Evolutionary conservation across 2,797 vertebrate species (phyloP).

Genomic region (Chrosomus eos): DNA sequence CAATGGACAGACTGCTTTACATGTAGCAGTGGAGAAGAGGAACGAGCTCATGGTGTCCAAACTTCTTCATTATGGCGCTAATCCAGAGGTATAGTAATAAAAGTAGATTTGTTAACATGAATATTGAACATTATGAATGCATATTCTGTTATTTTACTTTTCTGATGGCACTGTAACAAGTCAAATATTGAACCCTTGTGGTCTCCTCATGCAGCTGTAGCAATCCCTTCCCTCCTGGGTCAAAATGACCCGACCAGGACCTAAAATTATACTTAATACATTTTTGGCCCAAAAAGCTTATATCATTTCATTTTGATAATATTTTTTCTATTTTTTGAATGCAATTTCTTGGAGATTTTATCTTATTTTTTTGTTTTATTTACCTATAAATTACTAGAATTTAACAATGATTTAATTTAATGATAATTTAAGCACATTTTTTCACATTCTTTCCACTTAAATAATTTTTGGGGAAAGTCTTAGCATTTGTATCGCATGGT

Average conservation of each 20-base stretch:
- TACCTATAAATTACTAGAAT: not conserved
- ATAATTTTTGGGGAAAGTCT: not conserved
- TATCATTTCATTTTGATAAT: not conserved
- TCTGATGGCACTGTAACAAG: not conserved
- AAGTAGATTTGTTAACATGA: not conserved
- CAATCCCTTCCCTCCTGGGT: not conserved
- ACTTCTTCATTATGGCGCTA: constrained; percentile 47
- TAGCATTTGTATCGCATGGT: not conserved
- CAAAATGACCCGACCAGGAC: too few relatives aligned
- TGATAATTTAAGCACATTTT: not conserved
- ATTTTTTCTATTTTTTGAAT: not conserved
- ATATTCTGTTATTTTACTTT: not conserved
- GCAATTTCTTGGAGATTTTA: too few relatives aligned
- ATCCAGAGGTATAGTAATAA: constrained; percentile 35
- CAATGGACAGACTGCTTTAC: constrained; percentile 42
- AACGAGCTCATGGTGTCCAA: constrained; percentile 30
- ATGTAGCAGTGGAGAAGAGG: constrained; percentile 39
- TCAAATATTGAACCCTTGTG: not conserved
- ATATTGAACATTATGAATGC: not conserved
- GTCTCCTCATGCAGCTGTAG: not conserved
- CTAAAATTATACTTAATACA: not conserved
- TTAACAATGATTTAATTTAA: too few relatives aligned
- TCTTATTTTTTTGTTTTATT: not conserved
- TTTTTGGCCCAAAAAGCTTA: not conserved
- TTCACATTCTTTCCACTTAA: not conserved